Evolutionary conservation across 2,113 vertebrate genomes (phyloP).

Genomic region (Oreocharis arfaki): DNA sequence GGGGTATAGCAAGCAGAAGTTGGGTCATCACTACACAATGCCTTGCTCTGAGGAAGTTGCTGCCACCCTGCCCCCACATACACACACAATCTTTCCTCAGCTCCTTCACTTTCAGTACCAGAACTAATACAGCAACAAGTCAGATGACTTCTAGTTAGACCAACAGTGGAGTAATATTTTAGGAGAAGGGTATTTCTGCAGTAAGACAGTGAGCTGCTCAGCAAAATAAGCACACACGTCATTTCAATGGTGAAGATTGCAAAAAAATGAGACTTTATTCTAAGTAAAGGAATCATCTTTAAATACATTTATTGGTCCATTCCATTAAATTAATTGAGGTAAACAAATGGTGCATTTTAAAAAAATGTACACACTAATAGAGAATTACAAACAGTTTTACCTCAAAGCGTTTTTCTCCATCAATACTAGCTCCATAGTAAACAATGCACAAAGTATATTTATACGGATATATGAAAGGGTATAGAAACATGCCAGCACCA

Average conservation of each 20-base stretch:
- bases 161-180: not conserved
- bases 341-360: slow-evolving; percentile 77
- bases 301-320: slow-evolving; percentile 83
- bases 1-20: not conserved
- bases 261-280: not conserved
- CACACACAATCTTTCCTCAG: not conserved
- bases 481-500: slow-evolving; percentile 69
- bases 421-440: slow-evolving; percentile 77
- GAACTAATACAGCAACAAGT: not conserved
- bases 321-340: slow-evolving; percentile 84
- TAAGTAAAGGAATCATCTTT: slow-evolving; percentile 63
- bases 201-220: not conserved
- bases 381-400: slow-evolving; percentile 75
- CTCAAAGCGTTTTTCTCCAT: slow-evolving; percentile 58
- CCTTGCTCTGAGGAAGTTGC: not conserved
- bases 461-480: slow-evolving; percentile 57
- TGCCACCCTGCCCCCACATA: not conserved
- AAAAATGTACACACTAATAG: slow-evolving; percentile 78
- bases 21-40: not conserved
- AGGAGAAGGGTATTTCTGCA: not conserved
- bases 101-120: not conserved
- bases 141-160: not conserved
- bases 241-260: not conserved
- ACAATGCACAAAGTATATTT: slow-evolving; percentile 73
- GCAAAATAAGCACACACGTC: not conserved